phyloP scores from a whole-genome alignment of 2,113 vertebrate genomes.

The Calyptommatus sinebrachiatus region DNA sequence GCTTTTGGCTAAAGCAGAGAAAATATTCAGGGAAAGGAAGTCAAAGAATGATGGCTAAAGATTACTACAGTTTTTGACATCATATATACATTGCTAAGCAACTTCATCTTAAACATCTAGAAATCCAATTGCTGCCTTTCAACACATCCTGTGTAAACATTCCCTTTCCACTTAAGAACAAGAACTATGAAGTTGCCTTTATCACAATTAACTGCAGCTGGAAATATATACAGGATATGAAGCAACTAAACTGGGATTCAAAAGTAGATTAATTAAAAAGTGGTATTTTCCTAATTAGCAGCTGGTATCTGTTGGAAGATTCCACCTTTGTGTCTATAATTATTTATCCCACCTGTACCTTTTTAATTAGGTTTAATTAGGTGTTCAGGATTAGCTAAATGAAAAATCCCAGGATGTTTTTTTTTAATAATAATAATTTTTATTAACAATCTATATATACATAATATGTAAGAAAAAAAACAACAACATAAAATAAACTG shows the following conservation, averaged over 20 bases:
- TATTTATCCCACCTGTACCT: constrained; percentile 32
- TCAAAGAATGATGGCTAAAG: too few species aligned
- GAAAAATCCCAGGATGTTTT: not conserved
- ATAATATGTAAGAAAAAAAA: too few species aligned
- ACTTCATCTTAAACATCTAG: constrained; percentile 29
- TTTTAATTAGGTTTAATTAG: not conserved
- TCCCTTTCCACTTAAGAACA: constrained; percentile 1
- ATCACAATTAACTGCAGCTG: constrained; percentile 23
- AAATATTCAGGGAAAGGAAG: too few species aligned
- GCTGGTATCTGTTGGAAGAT: constrained; percentile 43
- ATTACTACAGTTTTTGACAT: constrained; percentile 34
- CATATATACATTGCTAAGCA: constrained; percentile 39
- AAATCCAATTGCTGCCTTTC: constrained; percentile 38
- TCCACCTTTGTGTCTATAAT: constrained; percentile 40
- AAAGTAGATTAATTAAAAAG: constrained; percentile 23
- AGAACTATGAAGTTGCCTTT: constrained; percentile 22
- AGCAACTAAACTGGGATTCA: not conserved
- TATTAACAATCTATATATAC: too few species aligned
- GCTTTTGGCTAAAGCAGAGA: too few species aligned
- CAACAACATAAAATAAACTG: too few species aligned
- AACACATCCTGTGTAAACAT: constrained; percentile 9
- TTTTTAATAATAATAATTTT: too few species aligned
- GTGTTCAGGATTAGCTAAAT: not conserved
- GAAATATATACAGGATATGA: constrained; percentile 26
- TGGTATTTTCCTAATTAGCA: constrained; percentile 46